Base-by-base conservation (phyloP, 2,113 vertebrate species). In the Channa argus region DNA sequence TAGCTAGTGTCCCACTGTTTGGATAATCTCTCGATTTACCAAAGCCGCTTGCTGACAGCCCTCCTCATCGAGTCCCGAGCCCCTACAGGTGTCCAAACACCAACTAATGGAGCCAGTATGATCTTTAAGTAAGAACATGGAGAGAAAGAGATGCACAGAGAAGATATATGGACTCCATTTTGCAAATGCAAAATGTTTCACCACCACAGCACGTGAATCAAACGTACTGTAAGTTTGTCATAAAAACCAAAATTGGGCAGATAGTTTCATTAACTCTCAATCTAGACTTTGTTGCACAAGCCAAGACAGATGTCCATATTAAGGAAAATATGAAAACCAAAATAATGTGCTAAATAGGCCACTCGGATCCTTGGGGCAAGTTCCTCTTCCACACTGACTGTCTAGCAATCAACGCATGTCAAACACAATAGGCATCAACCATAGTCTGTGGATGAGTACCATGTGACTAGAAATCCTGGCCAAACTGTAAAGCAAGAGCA, bases 51-150 rank as follows among this genome's bases (percentile, higher is more conserved):
- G 85, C 80, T 92, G 93, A 94, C 92, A 93, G 92, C 83, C 75
- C 82, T 87, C 76, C 88, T 86, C 79, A 34, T 77, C 37, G 56
- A 82, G 88, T 81, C 85, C 72, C 71, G 77, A 86, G 84, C 83
- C 41, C 78, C 89, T 86, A 78, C 89, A 94, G 93, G 92, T 92
- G 93, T 94, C 93, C 91, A 95, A 95, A 95, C 94, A 95, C 84
- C 46, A 44, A 80, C 90, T 94, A 94, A 93, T 92, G 92, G 89
- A 95, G 88, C 82, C 87, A 66, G 88, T 70, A 56, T 46, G 47
- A 68, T 85, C 78, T 58, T 55, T 59, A 71, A 74, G 44, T 37
- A 38, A 24, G 47, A 68, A 43, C 37, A 52, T 58, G 14, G 34
- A 65, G 41, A 44, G 51, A 59, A 14, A 54, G 34, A 72, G 33